A percentile compares a stretch with the other conserved stretches of the same genome.
phyloP scores from a whole-genome alignment of 2,797 vertebrate genomes.

The Alcedo quadribrachys region DNA sequence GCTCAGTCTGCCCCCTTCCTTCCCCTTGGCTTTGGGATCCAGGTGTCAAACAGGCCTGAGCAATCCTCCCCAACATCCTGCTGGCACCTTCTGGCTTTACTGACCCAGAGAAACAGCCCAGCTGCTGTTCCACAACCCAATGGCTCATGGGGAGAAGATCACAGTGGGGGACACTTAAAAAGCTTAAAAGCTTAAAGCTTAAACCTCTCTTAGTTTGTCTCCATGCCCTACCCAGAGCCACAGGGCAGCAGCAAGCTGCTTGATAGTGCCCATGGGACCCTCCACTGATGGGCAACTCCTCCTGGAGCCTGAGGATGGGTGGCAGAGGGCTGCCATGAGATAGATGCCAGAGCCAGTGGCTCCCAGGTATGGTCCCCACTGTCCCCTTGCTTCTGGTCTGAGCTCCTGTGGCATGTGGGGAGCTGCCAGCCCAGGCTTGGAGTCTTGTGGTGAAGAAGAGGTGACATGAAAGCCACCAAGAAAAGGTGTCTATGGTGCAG shows the following conservation, averaged over 20 bases:
- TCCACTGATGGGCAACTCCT: not conserved
- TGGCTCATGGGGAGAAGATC: not conserved
- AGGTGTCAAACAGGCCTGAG: not conserved
- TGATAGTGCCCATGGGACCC: not conserved
- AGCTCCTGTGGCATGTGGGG: not conserved
- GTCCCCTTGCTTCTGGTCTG: not conserved
- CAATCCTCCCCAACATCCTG: not conserved
- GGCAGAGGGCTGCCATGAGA: not conserved
- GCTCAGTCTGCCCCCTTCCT: not conserved
- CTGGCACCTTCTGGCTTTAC: not conserved
- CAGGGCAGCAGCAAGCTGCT: not conserved
- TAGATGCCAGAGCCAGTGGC: rapidly evolving
- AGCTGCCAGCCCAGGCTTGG: not conserved
- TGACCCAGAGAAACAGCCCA: not conserved
- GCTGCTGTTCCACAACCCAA: not conserved
- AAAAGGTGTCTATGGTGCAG: not conserved
- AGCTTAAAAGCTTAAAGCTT: not conserved
- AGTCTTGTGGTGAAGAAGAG: not conserved
- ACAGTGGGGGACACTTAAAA: not conserved
- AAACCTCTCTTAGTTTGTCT: not conserved
- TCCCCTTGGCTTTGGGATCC: not conserved
- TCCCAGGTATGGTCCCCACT: not conserved
- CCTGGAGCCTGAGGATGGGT: not conserved
- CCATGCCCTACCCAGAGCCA: not conserved
- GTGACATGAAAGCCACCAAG: not conserved